Percentiles rank a stretch among this genome's conserved stretches.
phyloP scores from a whole-genome alignment of 1,140 invertebrate genomes.

The Drosophila kanapiae region DNA sequence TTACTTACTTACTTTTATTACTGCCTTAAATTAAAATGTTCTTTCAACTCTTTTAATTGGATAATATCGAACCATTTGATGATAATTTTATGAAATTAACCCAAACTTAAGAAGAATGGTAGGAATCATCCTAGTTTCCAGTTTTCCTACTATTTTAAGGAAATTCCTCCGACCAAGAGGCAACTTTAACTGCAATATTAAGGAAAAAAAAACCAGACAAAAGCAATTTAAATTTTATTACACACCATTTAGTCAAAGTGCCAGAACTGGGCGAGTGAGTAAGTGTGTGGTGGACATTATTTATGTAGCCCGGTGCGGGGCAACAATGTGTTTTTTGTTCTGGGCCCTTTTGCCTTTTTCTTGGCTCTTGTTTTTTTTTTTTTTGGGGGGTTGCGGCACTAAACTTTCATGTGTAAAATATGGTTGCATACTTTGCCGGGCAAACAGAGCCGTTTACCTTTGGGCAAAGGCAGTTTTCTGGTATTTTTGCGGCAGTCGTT shows the following conservation, averaged over 20 bases:
- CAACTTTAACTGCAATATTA: slow-evolving; percentile 36
- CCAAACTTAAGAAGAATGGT: neutral
- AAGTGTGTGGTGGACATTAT: slow-evolving; percentile 59
- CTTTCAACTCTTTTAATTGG: no score
- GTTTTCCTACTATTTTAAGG: slow-evolving; percentile 27
- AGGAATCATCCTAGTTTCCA: neutral
- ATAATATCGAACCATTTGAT: no score
- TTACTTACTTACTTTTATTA: no score
- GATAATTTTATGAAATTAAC: no score
- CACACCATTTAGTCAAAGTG: slow-evolving; percentile 76
- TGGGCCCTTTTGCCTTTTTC: slow-evolving; percentile 5
- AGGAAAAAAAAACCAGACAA: slow-evolving; percentile 60
- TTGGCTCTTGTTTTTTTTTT: slow-evolving; percentile 8
- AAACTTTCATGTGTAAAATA: slow-evolving; percentile 68
- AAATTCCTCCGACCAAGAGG: slow-evolving; percentile 18
- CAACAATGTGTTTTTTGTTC: slow-evolving; percentile 53
- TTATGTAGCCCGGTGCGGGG: slow-evolving; percentile 54
- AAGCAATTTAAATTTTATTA: slow-evolving; percentile 79
- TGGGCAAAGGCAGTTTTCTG: slow-evolving; percentile 13
- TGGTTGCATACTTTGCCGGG: slow-evolving; percentile 60
- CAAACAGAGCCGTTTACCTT: slow-evolving; percentile 54
- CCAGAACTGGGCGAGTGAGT: slow-evolving; percentile 42
- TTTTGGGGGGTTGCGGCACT: slow-evolving; percentile 18
- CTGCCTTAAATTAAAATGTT: no score
- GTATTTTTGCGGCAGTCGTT: slow-evolving; percentile 31